Evolutionary conservation across 2,797 vertebrate species (phyloP).

Genomic region (Lutjanus campechanus): DNA sequence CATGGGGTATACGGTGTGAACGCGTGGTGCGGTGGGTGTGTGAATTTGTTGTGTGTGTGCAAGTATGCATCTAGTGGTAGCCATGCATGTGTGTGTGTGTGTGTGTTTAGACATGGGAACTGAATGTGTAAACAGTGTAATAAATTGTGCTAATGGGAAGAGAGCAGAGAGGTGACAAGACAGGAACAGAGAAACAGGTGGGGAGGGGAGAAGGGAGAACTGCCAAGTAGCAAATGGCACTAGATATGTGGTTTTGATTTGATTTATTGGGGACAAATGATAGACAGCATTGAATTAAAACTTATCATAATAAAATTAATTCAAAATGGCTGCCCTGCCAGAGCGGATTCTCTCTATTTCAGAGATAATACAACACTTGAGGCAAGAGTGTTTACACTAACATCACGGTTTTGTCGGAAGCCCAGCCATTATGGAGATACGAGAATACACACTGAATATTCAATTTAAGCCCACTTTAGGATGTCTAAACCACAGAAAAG

Average conservation of each 20-base stretch:
- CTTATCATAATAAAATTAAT: constrained; percentile 15
- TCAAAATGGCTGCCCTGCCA: neutral
- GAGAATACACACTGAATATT: no score
- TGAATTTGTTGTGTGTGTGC: constrained; percentile 35
- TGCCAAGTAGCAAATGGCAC: neutral
- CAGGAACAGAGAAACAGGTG: neutral
- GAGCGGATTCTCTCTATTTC: constrained; percentile 2
- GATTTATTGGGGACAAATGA: constrained; percentile 31
- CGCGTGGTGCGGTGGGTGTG: constrained; percentile 30
- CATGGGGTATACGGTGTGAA: constrained; percentile 25
- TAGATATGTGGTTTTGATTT: constrained; percentile 8
- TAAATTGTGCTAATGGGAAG: constrained; percentile 63
- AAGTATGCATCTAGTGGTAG: constrained; percentile 15
- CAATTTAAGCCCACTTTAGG: no score
- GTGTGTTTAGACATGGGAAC: constrained; percentile 53
- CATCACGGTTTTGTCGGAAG: no score
- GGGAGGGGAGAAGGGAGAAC: neutral
- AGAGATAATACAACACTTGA: no score
- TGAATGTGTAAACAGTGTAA: constrained; percentile 83
- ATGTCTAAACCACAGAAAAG: no score
- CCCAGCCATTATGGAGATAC: no score
- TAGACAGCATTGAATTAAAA: constrained; percentile 16
- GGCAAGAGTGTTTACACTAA: no score
- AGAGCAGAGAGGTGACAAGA: constrained; percentile 13
- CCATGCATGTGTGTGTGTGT: constrained; percentile 37